A percentile compares a stretch with the other conserved stretches of the same genome.
Conservation (phyloP, 1,140 invertebrate genomes). For the Coenobita brevimanus region DNA sequence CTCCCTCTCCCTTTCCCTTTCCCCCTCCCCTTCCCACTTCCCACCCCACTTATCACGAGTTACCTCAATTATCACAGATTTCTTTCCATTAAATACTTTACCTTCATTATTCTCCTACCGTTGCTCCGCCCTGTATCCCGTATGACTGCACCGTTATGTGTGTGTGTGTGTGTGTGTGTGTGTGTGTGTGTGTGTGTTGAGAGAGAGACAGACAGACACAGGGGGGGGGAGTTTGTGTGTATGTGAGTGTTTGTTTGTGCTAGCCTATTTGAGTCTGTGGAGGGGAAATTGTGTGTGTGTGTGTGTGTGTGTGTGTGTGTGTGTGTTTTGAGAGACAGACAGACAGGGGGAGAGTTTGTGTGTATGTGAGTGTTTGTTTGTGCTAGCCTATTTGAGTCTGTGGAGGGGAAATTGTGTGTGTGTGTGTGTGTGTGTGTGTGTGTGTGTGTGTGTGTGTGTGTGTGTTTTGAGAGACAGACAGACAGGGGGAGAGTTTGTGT, state of each 20-base stretch:
- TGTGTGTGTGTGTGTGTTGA: too few relatives aligned
- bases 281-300: constrained; percentile 10
- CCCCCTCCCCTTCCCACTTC: too few relatives aligned
- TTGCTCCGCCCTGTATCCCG: too few relatives aligned
- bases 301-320: background rate
- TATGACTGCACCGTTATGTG: background rate
- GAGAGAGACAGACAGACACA: too few relatives aligned
- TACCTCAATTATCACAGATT: too few relatives aligned
- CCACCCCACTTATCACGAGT: too few relatives aligned
- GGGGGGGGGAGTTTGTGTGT: background rate
- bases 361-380: background rate
- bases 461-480: too few relatives aligned
- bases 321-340: too few relatives aligned
- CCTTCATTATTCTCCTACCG: too few relatives aligned
- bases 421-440: background rate
- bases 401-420: background rate
- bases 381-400: background rate
- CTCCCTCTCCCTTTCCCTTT: too few relatives aligned
- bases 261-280: background rate
- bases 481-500: background rate
- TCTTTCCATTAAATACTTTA: too few relatives aligned
- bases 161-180: background rate
- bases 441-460: background rate
- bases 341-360: background rate
- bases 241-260: background rate